These are phyloP conservation scores for Oxygymnocypris stewartii DNA, from an alignment of 2,113 vertebrate genomes.

Conservation along the genomic window DNA sequence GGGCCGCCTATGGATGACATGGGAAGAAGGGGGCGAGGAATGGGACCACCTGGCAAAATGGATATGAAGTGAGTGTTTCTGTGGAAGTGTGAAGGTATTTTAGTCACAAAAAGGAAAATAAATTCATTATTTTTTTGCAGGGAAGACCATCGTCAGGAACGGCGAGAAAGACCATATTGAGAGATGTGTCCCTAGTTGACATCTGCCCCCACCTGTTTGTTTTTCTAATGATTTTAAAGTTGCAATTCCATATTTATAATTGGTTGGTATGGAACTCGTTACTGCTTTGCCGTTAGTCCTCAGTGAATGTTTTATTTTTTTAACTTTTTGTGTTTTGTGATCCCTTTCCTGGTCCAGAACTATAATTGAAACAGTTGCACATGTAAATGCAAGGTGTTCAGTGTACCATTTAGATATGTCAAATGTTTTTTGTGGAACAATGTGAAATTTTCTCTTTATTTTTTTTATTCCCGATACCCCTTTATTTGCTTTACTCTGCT, in stretches of 20 bases:
- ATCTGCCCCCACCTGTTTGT: slow-evolving; percentile 3
- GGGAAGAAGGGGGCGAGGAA: slow-evolving; percentile 81
- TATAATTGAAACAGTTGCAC: slow-evolving; percentile 40
- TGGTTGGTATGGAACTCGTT: slow-evolving; percentile 42
- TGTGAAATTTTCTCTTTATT: neutral
- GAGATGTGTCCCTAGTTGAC: neutral
- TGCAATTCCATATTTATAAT: slow-evolving; percentile 58
- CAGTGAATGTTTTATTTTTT: slow-evolving; percentile 50
- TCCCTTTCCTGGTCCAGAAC: slow-evolving; percentile 16
- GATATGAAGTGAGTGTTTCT: slow-evolving; percentile 59
- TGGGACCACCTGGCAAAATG: slow-evolving; percentile 64
- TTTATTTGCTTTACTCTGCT: slow-evolving; percentile 13
- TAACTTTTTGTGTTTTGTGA: slow-evolving; percentile 29
- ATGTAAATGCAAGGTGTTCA: slow-evolving; percentile 47
- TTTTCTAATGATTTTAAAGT: slow-evolving; percentile 58
- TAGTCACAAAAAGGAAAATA: neutral
- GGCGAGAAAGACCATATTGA: slow-evolving; percentile 62
- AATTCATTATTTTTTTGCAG: slow-evolving; percentile 23
- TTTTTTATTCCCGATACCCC: neutral
- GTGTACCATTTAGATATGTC: slow-evolving; percentile 44
- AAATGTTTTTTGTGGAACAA: slow-evolving; percentile 54
- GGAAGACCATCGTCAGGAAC: slow-evolving; percentile 62
- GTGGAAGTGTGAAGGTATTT: neutral
- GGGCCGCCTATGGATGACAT: slow-evolving; percentile 90
- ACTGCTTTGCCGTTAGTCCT: slow-evolving; percentile 28